These are phyloP conservation scores for Hemibagrus guttatus DNA, from an alignment of 2,797 vertebrate species.

Conservation along the genomic window DNA sequence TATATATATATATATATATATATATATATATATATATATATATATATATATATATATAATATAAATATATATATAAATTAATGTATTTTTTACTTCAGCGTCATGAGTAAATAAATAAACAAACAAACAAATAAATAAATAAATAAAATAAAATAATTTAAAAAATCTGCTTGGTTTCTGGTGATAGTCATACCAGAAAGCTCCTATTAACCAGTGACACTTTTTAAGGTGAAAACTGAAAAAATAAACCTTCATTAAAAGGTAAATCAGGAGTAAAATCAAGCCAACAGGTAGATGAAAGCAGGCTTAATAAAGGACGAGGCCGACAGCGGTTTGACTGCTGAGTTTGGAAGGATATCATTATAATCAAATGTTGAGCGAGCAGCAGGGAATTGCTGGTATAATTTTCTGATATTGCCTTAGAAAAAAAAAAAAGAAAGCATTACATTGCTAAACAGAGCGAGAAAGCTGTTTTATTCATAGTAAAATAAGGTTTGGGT, in stretches of 20 bases:
- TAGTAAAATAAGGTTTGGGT: not conserved
- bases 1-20: no score
- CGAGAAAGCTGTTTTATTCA: not conserved
- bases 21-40: no score
- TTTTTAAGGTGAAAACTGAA: not conserved
- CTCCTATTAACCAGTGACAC: not conserved
- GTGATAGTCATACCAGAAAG: not conserved
- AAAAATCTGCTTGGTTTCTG: no score
- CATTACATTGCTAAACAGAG: constrained; percentile 7
- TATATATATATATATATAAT: no score
- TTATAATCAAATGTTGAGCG: constrained; percentile 21
- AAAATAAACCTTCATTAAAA: not conserved
- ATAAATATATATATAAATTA: no score
- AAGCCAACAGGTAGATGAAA: constrained; percentile 7
- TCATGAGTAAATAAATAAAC: no score
- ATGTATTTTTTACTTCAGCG: no score
- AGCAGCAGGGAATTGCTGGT: constrained; percentile 34
- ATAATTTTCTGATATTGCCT: constrained; percentile 17
- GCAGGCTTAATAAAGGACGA: constrained; percentile 15
- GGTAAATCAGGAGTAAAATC: constrained; percentile 17
- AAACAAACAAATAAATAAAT: no score
- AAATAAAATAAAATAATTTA: no score
- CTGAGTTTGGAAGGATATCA: constrained; percentile 1
- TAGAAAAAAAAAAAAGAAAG: not conserved
- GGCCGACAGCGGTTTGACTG: not conserved